Conservation (phyloP, 2,113 vertebrate species). For the Tetrao urogallus region DNA sequence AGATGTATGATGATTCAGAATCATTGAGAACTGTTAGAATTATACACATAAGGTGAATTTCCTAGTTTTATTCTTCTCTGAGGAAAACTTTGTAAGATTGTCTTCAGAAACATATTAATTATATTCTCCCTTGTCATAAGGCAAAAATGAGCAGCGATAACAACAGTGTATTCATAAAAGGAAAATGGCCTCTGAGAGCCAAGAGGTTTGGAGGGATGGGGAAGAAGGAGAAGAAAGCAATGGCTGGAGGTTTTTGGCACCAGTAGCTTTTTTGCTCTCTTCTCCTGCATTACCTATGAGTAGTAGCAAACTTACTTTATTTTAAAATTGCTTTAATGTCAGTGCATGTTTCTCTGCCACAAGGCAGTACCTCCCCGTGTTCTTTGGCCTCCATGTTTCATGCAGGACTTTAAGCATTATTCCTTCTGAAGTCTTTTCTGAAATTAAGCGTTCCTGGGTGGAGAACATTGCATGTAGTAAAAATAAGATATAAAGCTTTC, state of each 20-base stretch:
- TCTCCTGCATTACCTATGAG: neutral
- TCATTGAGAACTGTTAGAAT: neutral
- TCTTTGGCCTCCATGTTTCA: neutral
- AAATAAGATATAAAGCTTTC: conserved; percentile 4
- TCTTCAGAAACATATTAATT: neutral
- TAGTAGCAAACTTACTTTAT: neutral
- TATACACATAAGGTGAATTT: neutral
- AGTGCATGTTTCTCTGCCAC: neutral
- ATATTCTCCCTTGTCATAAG: neutral
- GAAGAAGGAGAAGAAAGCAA: neutral
- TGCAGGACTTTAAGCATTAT: neutral
- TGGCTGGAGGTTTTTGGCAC: neutral
- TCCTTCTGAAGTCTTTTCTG: neutral
- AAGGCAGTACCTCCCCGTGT: neutral
- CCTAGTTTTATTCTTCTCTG: neutral
- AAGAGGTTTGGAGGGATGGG: neutral
- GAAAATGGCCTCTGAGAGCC: neutral
- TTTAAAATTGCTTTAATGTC: neutral
- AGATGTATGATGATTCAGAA: neutral
- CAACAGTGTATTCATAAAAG: neutral
- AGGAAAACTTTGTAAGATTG: neutral
- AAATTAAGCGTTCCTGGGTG: neutral
- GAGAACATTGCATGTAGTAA: neutral
- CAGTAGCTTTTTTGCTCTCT: neutral
- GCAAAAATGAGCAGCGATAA: neutral